Conservation (phyloP, 2,113 vertebrate genomes). For the Glaucidium brasilianum region DNA sequence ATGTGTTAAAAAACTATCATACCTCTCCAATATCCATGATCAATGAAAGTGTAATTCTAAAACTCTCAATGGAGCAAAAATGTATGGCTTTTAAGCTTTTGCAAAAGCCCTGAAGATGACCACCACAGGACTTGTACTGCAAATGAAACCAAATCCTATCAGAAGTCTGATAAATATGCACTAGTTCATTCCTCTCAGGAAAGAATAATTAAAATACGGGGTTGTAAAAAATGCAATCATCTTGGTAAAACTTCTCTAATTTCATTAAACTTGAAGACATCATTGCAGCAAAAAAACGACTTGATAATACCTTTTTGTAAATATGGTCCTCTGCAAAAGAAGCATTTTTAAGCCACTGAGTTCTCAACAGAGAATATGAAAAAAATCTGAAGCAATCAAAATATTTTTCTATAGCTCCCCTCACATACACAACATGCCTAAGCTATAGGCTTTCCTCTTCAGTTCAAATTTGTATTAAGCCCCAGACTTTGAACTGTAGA, state of each 20-base stretch:
- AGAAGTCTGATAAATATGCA: neutral
- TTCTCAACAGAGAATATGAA: neutral
- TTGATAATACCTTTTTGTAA: neutral
- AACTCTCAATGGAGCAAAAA: neutral
- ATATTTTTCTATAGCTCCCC: neutral
- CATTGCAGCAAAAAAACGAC: rapidly evolving
- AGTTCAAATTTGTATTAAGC: neutral
- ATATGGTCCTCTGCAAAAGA: neutral
- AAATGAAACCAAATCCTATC: neutral
- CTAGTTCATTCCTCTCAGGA: neutral
- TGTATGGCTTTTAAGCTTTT: neutral
- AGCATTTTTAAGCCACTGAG: neutral
- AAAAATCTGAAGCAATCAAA: neutral
- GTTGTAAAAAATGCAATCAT: neutral
- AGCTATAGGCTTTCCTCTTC: neutral
- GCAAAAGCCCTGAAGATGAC: neutral
- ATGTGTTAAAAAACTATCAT: neutral
- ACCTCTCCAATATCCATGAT: neutral
- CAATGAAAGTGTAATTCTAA: neutral
- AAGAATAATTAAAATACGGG: neutral
- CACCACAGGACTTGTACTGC: neutral
- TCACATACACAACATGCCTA: too few species aligned
- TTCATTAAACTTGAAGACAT: neutral
- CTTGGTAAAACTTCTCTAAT: neutral
- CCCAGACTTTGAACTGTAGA: neutral